Evolutionary conservation across 1,140 invertebrate species (phyloP), one percentile per base, ranked within the genome.

Genomic region (Atopsyche davidsoni): DNA sequence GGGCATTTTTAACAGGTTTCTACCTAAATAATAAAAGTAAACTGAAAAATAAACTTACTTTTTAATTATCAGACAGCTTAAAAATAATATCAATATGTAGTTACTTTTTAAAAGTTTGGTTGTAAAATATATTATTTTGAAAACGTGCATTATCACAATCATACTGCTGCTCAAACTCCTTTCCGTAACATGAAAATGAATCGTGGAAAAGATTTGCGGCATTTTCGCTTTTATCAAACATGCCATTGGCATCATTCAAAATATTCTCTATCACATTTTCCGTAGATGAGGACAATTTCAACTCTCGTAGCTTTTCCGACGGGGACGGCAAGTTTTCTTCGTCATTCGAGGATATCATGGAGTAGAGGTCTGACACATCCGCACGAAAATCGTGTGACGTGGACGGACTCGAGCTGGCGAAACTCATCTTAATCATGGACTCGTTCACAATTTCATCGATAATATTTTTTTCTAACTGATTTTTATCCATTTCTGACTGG

Each of bases 231-330:
- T 39, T 39, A 39, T 17, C n/a, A 17, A 16, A 39, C 17, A 17
- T 16, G 19, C 11, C 17, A 18, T 19, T n/a, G n/a, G n/a, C 41
- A 25, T 43, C 24, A 16, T 17, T 13, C n/a, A 43, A 43, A 10
- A 25, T 22, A 46, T 16, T 25, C 24, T 52, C 50, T 19, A 40
- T 10, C 1, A 39, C 31, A 19, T 40, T 51, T n/a, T 41, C 44
- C 17, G 40, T 19, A 22, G 32, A 23, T 2, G 55, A 69, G 17
- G 71, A 68, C 50, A 76, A 61, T 49, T 68, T 69, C 46, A 77
- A 64, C 55, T 75, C 73, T 68, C 72, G 71, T 3, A 77, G 57
- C 41, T 69, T 73, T 53, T 75, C 71, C 7, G 72, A 73, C 36
- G 75, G 70, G 2, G 73, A 75, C 22, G 70, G 69, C 14, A 72